phyloP scores from a whole-genome alignment of 2,888 invertebrate genomes.

The Agriopis aurantiaria region DNA sequence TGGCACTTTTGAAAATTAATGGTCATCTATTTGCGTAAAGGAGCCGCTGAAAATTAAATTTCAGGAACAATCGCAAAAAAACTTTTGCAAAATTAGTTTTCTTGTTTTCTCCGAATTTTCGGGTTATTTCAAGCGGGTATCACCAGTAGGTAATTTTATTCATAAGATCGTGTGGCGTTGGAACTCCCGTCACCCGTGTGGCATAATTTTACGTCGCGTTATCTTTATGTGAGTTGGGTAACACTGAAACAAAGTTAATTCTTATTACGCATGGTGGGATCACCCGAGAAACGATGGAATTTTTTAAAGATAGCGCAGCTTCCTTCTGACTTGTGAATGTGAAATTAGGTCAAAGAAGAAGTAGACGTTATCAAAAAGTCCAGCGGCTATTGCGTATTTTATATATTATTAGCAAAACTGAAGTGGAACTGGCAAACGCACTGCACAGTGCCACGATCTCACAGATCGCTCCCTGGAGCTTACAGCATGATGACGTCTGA shows the following conservation, averaged over 20 bases:
- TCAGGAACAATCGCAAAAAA: no score
- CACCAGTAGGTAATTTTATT: conserved; percentile 49
- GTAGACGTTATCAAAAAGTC: neutral
- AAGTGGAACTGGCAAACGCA: neutral
- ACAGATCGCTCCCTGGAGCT: conserved; percentile 47
- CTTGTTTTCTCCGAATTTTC: conserved; percentile 27
- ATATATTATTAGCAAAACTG: no score
- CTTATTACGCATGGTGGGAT: conserved; percentile 15
- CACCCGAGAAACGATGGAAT: conserved; percentile 1
- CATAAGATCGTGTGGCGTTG: conserved; percentile 48
- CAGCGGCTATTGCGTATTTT: no score
- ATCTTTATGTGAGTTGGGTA: conserved; percentile 38
- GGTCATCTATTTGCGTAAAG: no score
- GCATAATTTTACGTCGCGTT: conserved; percentile 54
- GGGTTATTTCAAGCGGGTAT: conserved; percentile 26
- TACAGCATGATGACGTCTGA: conserved; percentile 20
- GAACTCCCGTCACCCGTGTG: conserved; percentile 38
- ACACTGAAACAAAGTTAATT: conserved; percentile 33
- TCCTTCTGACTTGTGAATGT: neutral
- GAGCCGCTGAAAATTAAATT: no score
- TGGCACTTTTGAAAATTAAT: no score
- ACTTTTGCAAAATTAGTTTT: conserved; percentile 20
- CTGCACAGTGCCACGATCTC: conserved; percentile 11
- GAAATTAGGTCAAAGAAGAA: neutral
- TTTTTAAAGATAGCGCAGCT: neutral